phyloP scores from a whole-genome alignment of 1,140 invertebrate genomes.

The Ridgeia piscesae region DNA sequence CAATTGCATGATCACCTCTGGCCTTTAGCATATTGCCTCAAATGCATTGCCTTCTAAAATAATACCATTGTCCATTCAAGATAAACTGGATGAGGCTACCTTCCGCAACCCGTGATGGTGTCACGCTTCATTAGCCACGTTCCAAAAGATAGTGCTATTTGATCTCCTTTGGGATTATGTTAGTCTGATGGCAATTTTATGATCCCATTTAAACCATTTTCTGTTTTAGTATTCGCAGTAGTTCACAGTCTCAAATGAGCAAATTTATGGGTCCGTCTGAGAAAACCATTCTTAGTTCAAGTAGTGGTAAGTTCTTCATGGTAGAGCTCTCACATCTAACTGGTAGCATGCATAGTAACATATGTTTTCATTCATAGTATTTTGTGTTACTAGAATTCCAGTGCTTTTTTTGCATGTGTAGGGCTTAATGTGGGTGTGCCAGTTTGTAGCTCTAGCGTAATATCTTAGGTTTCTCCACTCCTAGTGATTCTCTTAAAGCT shows the following conservation, averaged over 20 bases:
- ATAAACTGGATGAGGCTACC: background rate
- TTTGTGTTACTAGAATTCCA: background rate
- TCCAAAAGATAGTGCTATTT: background rate
- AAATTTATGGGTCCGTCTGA: background rate
- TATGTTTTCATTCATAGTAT: background rate
- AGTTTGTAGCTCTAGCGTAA: no score
- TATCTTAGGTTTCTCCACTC: no score
- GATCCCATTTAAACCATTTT: background rate
- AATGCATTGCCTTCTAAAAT: no score
- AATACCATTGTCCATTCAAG: background rate
- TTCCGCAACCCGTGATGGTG: background rate
- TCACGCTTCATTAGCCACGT: background rate
- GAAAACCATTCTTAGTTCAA: background rate
- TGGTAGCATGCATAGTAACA: background rate
- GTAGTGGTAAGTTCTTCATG: background rate
- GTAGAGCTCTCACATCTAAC: background rate
- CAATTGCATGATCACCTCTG: no score
- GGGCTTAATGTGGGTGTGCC: no score
- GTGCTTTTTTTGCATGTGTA: background rate
- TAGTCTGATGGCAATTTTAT: background rate
- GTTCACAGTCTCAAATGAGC: background rate
- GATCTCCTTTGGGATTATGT: background rate
- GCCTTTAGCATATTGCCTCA: no score
- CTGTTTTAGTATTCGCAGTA: constrained; percentile 5
- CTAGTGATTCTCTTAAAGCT: no score